Percentiles rank a stretch among this genome's conserved stretches.
phyloP scores from a whole-genome alignment of 2,113 vertebrate genomes.

The Microcebus ravelobensis region DNA sequence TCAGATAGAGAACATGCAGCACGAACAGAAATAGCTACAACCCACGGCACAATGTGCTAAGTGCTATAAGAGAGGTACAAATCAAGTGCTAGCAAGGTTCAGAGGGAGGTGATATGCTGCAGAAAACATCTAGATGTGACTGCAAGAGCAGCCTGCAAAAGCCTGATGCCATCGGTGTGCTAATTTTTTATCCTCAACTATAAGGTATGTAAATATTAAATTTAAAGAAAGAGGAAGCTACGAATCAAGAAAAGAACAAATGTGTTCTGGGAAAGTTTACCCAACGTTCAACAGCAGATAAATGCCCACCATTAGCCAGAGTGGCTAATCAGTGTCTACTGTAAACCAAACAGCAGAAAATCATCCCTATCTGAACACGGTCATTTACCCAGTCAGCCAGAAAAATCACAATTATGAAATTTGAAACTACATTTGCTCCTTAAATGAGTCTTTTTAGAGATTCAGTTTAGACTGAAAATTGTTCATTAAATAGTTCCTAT shows the following conservation, averaged over 20 bases:
- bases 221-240: not conserved
- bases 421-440: conserved; percentile 54
- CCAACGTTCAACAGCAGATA: not conserved
- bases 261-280: not conserved
- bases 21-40: conserved; percentile 53
- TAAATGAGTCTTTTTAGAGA: conserved; percentile 62
- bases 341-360: conserved; percentile 40
- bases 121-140: not conserved
- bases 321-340: not conserved
- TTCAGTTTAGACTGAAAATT: conserved; percentile 36
- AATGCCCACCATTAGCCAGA: not conserved
- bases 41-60: conserved; percentile 46
- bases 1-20: not conserved
- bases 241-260: not conserved
- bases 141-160: not conserved
- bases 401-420: conserved; percentile 53
- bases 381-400: conserved; percentile 38
- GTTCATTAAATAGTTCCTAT: conserved; percentile 41
- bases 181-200: not conserved
- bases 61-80: conserved; percentile 57
- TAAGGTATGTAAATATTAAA: not conserved
- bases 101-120: conserved; percentile 39
- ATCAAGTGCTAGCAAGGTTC: not conserved
- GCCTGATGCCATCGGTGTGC: not conserved
- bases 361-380: not conserved